phyloP scores from a whole-genome alignment of 2,113 vertebrate species.

The Myiopsitta monachus region DNA sequence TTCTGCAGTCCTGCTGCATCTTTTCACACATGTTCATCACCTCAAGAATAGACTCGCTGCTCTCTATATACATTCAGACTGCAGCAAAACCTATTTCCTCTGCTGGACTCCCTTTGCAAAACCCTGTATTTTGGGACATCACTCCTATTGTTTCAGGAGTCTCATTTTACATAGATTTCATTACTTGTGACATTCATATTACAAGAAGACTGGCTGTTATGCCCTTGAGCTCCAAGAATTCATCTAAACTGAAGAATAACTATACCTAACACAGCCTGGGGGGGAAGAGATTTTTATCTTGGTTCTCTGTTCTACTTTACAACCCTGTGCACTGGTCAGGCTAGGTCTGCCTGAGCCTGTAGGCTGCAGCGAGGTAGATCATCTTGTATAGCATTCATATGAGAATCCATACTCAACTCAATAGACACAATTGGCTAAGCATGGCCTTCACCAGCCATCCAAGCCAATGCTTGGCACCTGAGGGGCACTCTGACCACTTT shows the following conservation, averaged over 20 bases:
- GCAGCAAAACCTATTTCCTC: neutral
- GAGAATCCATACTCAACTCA: neutral
- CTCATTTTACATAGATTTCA: neutral
- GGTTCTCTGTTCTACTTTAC: neutral
- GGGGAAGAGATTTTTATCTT: neutral
- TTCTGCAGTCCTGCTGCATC: neutral
- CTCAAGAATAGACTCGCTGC: neutral
- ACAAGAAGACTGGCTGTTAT: neutral
- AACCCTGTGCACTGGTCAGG: neutral
- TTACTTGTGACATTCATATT: neutral
- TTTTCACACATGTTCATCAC: neutral
- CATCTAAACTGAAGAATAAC: neutral
- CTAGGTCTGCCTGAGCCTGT: neutral
- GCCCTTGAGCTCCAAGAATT: slow-evolving; percentile 11
- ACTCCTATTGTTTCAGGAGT: neutral
- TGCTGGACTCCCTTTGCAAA: neutral
- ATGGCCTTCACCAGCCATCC: neutral
- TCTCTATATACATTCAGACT: neutral
- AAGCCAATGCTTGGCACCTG: neutral
- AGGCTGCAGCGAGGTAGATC: neutral
- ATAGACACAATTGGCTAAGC: neutral
- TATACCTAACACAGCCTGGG: neutral
- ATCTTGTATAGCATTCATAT: neutral
- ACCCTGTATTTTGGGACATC: neutral
- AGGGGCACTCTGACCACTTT: neutral